Evolutionary conservation across 2,113 vertebrate species (phyloP).

Genomic region (Embiotoca jacksoni): DNA sequence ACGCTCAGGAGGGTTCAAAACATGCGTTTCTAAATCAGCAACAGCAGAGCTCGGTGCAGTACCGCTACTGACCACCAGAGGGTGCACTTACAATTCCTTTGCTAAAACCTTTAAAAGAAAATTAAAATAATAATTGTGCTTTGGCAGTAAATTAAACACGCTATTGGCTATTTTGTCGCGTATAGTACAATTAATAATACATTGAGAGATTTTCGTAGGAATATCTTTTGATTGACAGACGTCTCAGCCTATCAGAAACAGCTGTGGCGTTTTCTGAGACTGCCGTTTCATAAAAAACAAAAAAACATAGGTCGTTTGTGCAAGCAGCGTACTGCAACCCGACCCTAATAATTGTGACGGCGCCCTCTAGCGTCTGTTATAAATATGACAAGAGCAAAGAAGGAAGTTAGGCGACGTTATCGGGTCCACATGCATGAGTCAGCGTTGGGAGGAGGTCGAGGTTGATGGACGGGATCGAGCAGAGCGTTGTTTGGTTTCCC

Average conservation of each 20-base stretch:
- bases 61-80: background rate
- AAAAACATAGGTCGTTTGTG: too few species aligned
- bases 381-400: background rate
- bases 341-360: background rate
- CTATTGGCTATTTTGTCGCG: too few species aligned
- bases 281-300: too few species aligned
- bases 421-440: background rate
- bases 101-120: too few species aligned
- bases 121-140: too few species aligned
- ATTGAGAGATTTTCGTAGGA: background rate
- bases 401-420: background rate
- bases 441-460: background rate
- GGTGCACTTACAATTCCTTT: background rate
- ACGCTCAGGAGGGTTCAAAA: background rate
- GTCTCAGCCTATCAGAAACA: background rate
- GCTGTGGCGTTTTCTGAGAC: too few species aligned
- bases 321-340: too few species aligned
- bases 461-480: background rate
- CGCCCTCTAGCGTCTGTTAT: background rate
- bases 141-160: too few species aligned
- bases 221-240: background rate
- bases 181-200: background rate
- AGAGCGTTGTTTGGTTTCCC: too few species aligned
- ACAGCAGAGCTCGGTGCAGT: slow-evolving; percentile 4
- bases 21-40: background rate